A percentile compares a stretch with the other conserved stretches of the same genome.
These are phyloP conservation scores for Ctenopoma multispine DNA, from an alignment of 2,797 vertebrate species.

Conservation along the genomic window DNA sequence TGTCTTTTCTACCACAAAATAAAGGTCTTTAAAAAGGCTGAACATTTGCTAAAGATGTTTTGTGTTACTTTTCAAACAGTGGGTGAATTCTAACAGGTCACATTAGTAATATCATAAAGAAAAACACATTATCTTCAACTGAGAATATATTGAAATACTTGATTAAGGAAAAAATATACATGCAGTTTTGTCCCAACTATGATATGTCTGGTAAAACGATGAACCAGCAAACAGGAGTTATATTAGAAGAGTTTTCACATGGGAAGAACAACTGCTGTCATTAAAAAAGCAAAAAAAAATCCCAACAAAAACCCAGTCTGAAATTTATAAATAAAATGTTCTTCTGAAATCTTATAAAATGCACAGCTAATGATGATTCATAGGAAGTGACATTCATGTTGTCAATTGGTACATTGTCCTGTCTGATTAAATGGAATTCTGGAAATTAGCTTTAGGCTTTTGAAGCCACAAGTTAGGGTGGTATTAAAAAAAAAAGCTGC, in stretches of 20 bases:
- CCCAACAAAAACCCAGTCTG: background rate
- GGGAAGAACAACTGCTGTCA: background rate
- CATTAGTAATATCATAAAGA: background rate
- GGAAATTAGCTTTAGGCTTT: slow-evolving; percentile 37
- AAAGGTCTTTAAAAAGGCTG: no score
- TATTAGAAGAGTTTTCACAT: background rate
- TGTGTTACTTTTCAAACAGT: background rate
- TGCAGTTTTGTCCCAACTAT: no score
- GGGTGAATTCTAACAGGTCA: background rate
- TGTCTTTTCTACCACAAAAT: no score
- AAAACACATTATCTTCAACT: background rate
- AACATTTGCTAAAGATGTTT: background rate
- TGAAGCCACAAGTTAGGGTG: slow-evolving; percentile 5
- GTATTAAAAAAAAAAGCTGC: slow-evolving; percentile 32
- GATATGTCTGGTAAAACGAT: background rate
- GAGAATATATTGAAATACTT: background rate
- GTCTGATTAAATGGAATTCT: slow-evolving; percentile 17
- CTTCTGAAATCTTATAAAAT: background rate
- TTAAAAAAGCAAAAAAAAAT: no score
- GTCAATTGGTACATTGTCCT: slow-evolving; percentile 21
- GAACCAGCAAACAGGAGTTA: background rate
- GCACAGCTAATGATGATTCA: slow-evolving; percentile 5
- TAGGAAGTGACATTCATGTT: slow-evolving; percentile 12
- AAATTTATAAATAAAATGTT: background rate
- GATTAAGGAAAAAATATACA: no score